A percentile compares a stretch with the other conserved stretches of the same genome.
phyloP scores from a whole-genome alignment of 2,888 invertebrate genomes.

The Lochmaea crataegi region DNA sequence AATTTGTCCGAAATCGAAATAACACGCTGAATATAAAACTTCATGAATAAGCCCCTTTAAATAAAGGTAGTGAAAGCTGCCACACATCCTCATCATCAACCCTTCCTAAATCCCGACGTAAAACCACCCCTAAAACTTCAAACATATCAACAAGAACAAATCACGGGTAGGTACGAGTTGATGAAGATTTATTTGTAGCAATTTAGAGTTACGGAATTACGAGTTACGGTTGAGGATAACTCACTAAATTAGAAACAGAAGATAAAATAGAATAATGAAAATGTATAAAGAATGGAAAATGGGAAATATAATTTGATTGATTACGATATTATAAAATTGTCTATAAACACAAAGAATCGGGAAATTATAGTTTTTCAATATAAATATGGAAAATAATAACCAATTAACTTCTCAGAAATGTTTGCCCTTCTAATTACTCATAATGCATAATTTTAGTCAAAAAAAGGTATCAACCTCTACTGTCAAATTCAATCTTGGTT shows the following conservation, averaged over 20 bases:
- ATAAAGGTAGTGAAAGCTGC: constrained; percentile 45
- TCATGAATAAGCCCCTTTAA: constrained; percentile 20
- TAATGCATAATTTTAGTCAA: too few relatives aligned
- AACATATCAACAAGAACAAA: constrained; percentile 61
- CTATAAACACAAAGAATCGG: too few relatives aligned
- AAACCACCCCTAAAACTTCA: constrained; percentile 59
- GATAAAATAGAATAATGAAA: background rate
- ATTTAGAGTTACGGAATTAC: constrained; percentile 5
- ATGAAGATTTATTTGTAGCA: constrained; percentile 61
- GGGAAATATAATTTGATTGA: too few relatives aligned
- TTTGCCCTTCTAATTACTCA: too few relatives aligned
- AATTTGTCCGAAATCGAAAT: too few relatives aligned
- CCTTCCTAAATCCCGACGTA: constrained; percentile 57
- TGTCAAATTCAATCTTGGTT: too few relatives aligned
- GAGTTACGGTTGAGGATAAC: background rate
- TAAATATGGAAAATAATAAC: too few relatives aligned
- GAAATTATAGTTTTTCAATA: too few relatives aligned
- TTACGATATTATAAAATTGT: too few relatives aligned
- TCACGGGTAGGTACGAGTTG: constrained; percentile 60
- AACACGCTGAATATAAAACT: constrained; percentile 30
- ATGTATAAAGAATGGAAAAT: background rate
- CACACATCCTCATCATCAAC: constrained; percentile 61
- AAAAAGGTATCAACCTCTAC: too few relatives aligned
- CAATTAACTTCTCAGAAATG: too few relatives aligned
- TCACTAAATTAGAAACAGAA: background rate